These are phyloP conservation scores for Centruroides sculpturatus DNA, from an alignment of 1,140 invertebrate species.

Conservation along the genomic window DNA sequence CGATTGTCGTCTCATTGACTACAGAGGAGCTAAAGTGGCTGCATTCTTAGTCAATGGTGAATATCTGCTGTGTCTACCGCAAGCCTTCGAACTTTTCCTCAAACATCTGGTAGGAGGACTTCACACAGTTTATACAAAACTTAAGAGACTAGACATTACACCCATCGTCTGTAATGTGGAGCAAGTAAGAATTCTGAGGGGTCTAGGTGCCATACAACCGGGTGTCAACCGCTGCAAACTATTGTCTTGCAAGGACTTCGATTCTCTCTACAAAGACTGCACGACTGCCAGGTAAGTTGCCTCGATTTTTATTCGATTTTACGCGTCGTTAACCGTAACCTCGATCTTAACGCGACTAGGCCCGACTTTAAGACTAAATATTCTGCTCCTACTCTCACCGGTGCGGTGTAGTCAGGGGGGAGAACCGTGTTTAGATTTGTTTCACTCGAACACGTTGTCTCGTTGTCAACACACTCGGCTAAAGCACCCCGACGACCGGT, in stretches of 20 bases:
- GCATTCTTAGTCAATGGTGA: constrained; percentile 93
- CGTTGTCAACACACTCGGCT: no score
- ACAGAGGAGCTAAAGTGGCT: constrained; percentile 90
- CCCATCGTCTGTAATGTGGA: constrained; percentile 98
- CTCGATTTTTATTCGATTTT: neutral
- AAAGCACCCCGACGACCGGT: no score
- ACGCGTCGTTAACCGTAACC: no score
- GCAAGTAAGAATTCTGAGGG: constrained; percentile 91
- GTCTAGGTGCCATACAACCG: constrained; percentile 94
- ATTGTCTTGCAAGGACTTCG: constrained; percentile 95
- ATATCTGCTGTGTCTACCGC: constrained; percentile 95
- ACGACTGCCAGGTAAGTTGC: constrained; percentile 88
- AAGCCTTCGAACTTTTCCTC: constrained; percentile 97
- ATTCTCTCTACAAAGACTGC: constrained; percentile 96
- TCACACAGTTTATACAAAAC: constrained; percentile 97
- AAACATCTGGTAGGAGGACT: constrained; percentile 96
- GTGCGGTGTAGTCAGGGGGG: no score
- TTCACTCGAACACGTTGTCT: no score
- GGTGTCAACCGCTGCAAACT: constrained; percentile 98
- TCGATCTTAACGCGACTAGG: no score
- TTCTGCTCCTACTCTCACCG: no score
- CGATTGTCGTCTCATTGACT: constrained; percentile 92
- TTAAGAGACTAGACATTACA: constrained; percentile 94
- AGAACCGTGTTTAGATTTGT: no score
- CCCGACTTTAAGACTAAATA: no score